phyloP scores from a whole-genome alignment of 2,888 invertebrate genomes.

The Rotaria sp. region DNA sequence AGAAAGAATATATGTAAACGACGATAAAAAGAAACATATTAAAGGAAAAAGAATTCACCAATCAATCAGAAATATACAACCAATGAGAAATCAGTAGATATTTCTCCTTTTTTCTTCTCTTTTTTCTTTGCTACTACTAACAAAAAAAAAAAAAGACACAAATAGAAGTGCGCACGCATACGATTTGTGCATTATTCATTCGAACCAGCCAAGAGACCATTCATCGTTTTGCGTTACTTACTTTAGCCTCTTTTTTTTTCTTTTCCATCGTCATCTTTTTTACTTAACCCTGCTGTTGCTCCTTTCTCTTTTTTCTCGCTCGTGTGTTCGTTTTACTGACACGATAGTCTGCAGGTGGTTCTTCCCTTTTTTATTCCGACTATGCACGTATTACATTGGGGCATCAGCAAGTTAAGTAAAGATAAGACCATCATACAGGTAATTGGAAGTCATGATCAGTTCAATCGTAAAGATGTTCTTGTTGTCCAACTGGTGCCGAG shows the following conservation, averaged over 20 bases:
- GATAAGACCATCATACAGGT: constrained; percentile 13
- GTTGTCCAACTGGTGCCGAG: not conserved
- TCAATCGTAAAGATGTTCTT: not conserved
- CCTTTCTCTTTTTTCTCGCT: constrained; percentile 7
- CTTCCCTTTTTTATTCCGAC: not conserved
- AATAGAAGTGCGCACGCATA: not conserved
- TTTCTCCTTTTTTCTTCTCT: not conserved
- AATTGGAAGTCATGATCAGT: not conserved
- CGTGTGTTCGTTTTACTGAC: not conserved
- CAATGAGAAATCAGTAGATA: not conserved
- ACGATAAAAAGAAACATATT: not conserved
- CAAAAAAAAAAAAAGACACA: not conserved
- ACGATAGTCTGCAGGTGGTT: constrained; percentile 17
- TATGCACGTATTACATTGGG: not conserved
- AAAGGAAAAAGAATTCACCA: not conserved
- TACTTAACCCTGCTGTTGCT: constrained; percentile 22
- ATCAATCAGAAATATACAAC: not conserved
- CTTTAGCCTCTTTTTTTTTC: constrained; percentile 5
- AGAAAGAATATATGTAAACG: not conserved
- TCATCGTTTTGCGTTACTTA: not conserved
- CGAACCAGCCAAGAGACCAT: constrained; percentile 8
- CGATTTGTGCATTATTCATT: constrained; percentile 19
- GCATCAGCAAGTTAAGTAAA: not conserved
- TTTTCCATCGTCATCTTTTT: not conserved
- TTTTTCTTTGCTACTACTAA: not conserved